Evolutionary conservation across 2,113 vertebrate genomes (phyloP).

Genomic region (Forbesichthys papilliferus): DNA sequence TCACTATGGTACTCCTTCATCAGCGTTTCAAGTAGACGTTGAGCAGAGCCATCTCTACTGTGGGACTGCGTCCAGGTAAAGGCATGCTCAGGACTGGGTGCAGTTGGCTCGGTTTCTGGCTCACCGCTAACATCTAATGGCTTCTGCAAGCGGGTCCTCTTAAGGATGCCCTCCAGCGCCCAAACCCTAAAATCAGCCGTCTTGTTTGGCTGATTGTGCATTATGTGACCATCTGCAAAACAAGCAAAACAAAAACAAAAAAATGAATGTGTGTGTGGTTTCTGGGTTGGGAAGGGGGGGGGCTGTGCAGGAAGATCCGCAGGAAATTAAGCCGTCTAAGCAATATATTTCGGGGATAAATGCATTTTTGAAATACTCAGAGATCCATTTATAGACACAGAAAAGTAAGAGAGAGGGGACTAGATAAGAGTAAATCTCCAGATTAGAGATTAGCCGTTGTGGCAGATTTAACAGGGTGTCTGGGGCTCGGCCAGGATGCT

Average conservation of each 20-base stretch:
- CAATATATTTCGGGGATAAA: conserved; percentile 77
- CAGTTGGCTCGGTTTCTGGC: conserved; percentile 47
- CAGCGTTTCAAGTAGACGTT: conserved; percentile 24
- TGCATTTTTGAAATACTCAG: conserved; percentile 74
- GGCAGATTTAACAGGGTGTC: conserved; percentile 75
- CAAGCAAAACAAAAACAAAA: conserved; percentile 28
- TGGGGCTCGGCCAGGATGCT: conserved; percentile 72
- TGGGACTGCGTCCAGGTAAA: conserved; percentile 34
- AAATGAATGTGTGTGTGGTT: conserved; percentile 23
- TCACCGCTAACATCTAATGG: conserved; percentile 67
- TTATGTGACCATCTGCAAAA: conserved; percentile 77
- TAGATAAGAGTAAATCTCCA: conserved; percentile 78
- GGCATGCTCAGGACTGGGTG: conserved; percentile 45
- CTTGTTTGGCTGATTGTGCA: conserved; percentile 79
- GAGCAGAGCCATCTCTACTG: conserved; percentile 27
- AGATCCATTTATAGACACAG: conserved; percentile 77
- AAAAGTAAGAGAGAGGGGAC: conserved; percentile 55
- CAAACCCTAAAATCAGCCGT: conserved; percentile 71
- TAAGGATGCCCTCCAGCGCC: conserved; percentile 62
- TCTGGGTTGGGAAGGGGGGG: conserved; percentile 23
- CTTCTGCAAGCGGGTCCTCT: conserved; percentile 65
- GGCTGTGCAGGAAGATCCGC: conserved; percentile 40
- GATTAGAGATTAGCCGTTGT: conserved; percentile 82
- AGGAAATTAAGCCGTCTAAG: conserved; percentile 72
- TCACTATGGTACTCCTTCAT: conserved; percentile 2